Percentiles rank a stretch among this genome's conserved stretches.
phyloP scores from a whole-genome alignment of 1,140 invertebrate species.

The Leptonema lineaticorne region DNA sequence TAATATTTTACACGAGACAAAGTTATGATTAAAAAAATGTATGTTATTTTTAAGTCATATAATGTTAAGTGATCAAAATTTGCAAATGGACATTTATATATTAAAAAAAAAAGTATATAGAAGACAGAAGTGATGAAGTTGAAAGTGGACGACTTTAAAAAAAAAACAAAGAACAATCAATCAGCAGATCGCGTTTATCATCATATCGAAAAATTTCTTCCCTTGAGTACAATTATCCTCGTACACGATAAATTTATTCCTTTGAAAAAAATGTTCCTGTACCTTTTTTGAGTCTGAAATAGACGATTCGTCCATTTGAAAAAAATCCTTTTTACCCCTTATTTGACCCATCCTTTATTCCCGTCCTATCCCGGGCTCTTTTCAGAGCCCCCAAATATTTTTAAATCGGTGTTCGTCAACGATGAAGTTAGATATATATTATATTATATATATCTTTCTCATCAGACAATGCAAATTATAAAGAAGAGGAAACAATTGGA shows the following conservation, averaged over 20 bases:
- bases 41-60: slow-evolving; percentile 38
- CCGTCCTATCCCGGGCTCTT: slow-evolving; percentile 35
- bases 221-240: slow-evolving; percentile 16
- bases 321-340: slow-evolving; percentile 15
- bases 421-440: no score
- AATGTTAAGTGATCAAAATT: slow-evolving; percentile 38
- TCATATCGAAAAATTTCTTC: slow-evolving; percentile 16
- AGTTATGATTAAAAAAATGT: slow-evolving; percentile 30
- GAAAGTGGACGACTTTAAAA: neutral
- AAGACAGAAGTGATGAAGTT: slow-evolving; percentile 1
- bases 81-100: slow-evolving; percentile 12
- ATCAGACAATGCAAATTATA: no score
- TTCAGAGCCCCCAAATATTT: slow-evolving; percentile 33
- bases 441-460: no score
- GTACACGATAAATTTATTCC: slow-evolving; percentile 27
- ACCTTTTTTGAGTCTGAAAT: slow-evolving; percentile 21
- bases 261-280: slow-evolving; percentile 39
- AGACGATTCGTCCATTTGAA: neutral
- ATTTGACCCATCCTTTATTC: slow-evolving; percentile 28
- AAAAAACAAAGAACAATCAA: no score
- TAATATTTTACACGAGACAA: slow-evolving; percentile 34
- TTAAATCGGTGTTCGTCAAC: slow-evolving; percentile 23
- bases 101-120: slow-evolving; percentile 3
- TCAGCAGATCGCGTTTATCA: neutral
- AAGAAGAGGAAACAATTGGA: no score